Evolutionary conservation across 2,797 vertebrate species (phyloP).

Genomic region (Microctenopoma lineatum): DNA sequence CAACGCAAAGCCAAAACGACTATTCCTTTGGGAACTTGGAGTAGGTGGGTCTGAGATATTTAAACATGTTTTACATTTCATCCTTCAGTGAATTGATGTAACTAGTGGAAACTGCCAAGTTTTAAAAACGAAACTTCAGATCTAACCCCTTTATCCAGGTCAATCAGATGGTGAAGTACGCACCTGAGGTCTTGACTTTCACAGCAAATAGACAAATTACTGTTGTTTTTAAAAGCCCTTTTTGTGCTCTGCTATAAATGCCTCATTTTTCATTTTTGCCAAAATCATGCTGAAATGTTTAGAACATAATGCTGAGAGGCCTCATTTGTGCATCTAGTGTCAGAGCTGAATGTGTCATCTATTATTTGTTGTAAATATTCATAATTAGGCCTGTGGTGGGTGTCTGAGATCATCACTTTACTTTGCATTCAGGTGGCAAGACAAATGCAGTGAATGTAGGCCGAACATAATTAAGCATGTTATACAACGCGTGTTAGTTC

Average conservation of each 20-base stretch:
- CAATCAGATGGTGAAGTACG: not conserved
- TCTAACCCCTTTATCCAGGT: not conserved
- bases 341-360: conserved; percentile 1
- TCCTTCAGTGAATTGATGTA: not conserved
- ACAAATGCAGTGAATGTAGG: not conserved
- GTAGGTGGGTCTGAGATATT: conserved; percentile 5
- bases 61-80: not conserved
- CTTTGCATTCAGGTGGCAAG: not conserved
- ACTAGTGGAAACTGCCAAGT: not conserved
- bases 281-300: not conserved
- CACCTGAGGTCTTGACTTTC: not conserved
- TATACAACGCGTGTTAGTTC: too few relatives aligned
- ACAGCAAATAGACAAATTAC: not conserved
- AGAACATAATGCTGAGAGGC: too few relatives aligned
- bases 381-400: conserved; percentile 2
- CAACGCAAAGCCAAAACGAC: conserved; percentile 6
- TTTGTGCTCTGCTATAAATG: not conserved
- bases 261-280: not conserved
- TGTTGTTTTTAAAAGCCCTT: not conserved
- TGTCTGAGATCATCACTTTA: not conserved
- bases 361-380: not conserved
- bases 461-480: too few relatives aligned
- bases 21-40: conserved; percentile 8
- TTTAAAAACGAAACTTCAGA: not conserved
- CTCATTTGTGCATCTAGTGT: not conserved